Conservation (phyloP, 92 coral and sea anemone genomes). For the Porites rus region DNA sequence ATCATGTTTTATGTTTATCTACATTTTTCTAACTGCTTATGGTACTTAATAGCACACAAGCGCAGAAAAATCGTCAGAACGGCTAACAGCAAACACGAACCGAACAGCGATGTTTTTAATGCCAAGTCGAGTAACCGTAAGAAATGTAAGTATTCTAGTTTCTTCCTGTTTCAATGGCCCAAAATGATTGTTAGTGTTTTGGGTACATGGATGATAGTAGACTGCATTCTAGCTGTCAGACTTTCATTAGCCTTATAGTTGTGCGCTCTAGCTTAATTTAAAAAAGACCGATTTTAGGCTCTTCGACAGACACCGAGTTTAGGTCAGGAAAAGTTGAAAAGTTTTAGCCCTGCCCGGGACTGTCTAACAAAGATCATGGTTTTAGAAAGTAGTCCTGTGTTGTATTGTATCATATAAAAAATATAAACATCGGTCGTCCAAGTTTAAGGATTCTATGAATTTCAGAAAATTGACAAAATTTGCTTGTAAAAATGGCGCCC, state of each 20-base stretch:
- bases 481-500: neutral
- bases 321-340: neutral
- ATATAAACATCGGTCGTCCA: neutral
- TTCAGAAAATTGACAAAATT: too few species aligned
- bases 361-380: constrained; percentile 1
- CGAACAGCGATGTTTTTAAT: too few species aligned
- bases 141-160: too few species aligned
- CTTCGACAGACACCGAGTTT: neutral
- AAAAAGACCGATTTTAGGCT: neutral
- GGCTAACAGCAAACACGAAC: too few species aligned
- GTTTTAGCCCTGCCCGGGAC: constrained; percentile 1
- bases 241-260: neutral
- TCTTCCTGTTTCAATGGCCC: too few species aligned
- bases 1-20: constrained; percentile 5
- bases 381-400: neutral
- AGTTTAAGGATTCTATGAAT: neutral
- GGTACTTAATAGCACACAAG: too few species aligned
- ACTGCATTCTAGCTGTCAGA: too few species aligned
- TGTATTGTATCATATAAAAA: neutral
- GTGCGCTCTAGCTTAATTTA: neutral
- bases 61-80: too few species aligned
- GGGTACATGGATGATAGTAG: too few species aligned
- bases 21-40: neutral
- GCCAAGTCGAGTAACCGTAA: too few species aligned
- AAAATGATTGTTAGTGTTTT: too few species aligned